A percentile compares a stretch with the other conserved stretches of the same genome.
phyloP scores from a whole-genome alignment of 2,888 invertebrate genomes.

The Erebia ligea region DNA sequence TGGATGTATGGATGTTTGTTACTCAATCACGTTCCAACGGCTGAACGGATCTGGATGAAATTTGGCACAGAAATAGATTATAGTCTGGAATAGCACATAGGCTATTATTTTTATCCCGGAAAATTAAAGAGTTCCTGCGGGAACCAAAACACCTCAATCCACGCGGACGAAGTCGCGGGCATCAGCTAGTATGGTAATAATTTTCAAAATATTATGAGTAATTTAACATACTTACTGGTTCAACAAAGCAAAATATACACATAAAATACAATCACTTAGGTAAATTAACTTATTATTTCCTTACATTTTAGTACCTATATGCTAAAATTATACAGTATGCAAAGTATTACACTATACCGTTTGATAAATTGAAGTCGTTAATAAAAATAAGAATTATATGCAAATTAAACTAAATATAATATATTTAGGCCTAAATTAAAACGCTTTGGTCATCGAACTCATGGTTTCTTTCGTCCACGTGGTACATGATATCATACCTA shows the following conservation, averaged over 20 bases:
- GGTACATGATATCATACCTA: no score
- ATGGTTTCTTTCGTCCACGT: neutral
- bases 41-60: no score
- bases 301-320: neutral
- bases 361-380: slow-evolving; percentile 14
- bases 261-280: neutral
- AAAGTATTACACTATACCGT: neutral
- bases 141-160: no score
- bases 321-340: slow-evolving; percentile 11
- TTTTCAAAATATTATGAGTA: neutral
- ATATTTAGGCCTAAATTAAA: neutral
- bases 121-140: no score
- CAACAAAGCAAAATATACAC: neutral
- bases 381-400: neutral
- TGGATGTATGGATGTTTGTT: no score
- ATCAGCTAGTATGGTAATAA: neutral
- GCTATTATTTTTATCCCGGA: no score
- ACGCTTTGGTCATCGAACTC: neutral
- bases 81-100: no score
- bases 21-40: no score
- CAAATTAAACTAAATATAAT: slow-evolving; percentile 6
- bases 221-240: neutral
- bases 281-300: neutral
- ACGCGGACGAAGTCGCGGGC: no score
- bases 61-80: no score